These are phyloP conservation scores for Odocoileus virginianus DNA, from an alignment of 2,113 vertebrate species.

Conservation along the genomic window DNA sequence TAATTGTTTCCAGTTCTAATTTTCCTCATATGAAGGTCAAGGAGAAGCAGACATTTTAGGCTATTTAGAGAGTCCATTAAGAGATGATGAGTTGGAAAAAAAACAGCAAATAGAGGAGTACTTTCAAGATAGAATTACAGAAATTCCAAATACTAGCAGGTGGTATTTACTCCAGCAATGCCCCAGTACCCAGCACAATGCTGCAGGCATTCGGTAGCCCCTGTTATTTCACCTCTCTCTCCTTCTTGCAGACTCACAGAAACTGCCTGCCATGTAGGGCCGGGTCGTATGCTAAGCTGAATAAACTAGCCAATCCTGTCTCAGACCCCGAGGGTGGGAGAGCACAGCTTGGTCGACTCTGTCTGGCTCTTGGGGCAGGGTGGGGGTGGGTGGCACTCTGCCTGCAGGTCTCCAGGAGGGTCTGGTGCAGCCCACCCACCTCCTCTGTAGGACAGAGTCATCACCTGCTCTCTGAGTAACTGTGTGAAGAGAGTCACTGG, in stretches of 20 bases:
- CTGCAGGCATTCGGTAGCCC: neutral
- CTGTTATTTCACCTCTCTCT: neutral
- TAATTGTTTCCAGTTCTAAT: conserved; percentile 37
- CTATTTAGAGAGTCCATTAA: neutral
- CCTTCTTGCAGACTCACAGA: neutral
- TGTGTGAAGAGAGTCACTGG: neutral
- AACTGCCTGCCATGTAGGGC: no score
- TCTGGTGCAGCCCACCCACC: neutral
- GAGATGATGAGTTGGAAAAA: neutral
- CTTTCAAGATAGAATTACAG: neutral
- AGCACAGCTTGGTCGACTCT: accelerated
- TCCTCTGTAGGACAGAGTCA: neutral
- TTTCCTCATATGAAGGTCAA: conserved; percentile 27
- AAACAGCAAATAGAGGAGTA: neutral
- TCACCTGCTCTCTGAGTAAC: neutral
- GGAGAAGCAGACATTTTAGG: conserved; percentile 30
- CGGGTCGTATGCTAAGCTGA: neutral
- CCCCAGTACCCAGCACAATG: accelerated
- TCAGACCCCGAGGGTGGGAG: accelerated
- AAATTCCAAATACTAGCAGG: neutral
- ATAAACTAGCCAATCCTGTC: neutral
- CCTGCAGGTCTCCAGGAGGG: neutral
- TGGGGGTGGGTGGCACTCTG: neutral
- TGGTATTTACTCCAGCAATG: neutral
- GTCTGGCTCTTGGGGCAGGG: neutral